These are phyloP conservation scores for Crossocerus cetratus DNA, from an alignment of 2,888 invertebrate genomes.

Conservation along the genomic window DNA sequence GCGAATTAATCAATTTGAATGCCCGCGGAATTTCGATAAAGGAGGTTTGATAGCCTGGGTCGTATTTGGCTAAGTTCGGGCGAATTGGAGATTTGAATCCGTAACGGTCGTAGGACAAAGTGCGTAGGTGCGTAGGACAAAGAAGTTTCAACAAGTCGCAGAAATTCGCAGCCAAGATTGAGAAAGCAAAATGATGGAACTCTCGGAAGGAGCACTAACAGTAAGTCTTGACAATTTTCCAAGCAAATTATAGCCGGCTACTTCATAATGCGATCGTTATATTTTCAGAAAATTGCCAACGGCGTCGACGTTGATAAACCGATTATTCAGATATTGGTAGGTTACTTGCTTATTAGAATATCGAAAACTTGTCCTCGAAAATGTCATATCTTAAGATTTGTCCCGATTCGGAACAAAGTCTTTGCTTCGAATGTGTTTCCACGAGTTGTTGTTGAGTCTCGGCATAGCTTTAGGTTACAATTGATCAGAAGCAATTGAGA, in stretches of 20 bases:
- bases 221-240: slow-evolving; percentile 49
- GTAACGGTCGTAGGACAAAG: too few species aligned
- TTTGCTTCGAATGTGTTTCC: too few species aligned
- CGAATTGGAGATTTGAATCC: too few species aligned
- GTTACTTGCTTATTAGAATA: slow-evolving; percentile 38
- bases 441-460: too few species aligned
- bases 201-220: slow-evolving; percentile 65
- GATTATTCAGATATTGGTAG: slow-evolving; percentile 86
- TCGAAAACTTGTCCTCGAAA: background rate
- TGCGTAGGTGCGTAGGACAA: too few species aligned
- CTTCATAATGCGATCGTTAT: slow-evolving; percentile 21
- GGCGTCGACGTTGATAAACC: slow-evolving; percentile 86
- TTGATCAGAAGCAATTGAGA: background rate
- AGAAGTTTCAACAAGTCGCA: too few species aligned
- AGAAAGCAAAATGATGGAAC: slow-evolving; percentile 46
- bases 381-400: too few species aligned
- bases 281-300: slow-evolving; percentile 84
- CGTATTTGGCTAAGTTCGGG: too few species aligned
- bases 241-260: slow-evolving; percentile 12
- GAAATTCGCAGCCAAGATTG: background rate
- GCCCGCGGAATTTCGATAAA: too few species aligned
- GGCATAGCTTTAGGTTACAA: background rate
- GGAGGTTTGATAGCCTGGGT: too few species aligned
- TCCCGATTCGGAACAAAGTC: too few species aligned
- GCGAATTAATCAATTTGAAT: too few species aligned